Conservation (phyloP, 2,888 invertebrate species). For the Elgonia sp. region DNA sequence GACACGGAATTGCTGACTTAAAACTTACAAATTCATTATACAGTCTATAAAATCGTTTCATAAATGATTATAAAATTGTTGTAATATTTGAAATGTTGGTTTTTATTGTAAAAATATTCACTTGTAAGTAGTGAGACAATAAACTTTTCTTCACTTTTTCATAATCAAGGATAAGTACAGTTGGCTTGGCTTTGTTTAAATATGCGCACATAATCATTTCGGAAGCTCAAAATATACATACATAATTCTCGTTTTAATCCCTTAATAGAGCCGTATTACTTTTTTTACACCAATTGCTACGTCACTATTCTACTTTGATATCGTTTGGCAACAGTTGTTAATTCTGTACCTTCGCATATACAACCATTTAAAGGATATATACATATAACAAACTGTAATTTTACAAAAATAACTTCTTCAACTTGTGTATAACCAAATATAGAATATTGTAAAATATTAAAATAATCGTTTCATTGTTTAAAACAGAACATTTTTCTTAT, state of each 20-base stretch:
- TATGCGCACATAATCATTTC: conserved; percentile 79
- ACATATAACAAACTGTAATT: neutral
- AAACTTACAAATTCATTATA: too few species aligned
- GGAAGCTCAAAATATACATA: conserved; percentile 83
- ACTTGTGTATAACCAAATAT: neutral
- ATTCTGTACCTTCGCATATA: conserved; percentile 58
- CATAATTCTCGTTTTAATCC: conserved; percentile 77
- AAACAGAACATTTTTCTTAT: neutral
- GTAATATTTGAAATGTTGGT: too few species aligned
- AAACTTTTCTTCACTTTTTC: conserved; percentile 28
- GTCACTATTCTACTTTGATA: conserved; percentile 84
- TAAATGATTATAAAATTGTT: too few species aligned
- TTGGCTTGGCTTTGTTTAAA: conserved; percentile 74
- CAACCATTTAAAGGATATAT: conserved; percentile 34
- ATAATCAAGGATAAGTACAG: conserved; percentile 20
- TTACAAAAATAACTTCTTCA: neutral
- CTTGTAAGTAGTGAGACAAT: neutral
- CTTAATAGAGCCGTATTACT: conserved; percentile 79
- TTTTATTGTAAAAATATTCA: neutral
- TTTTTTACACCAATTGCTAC: conserved; percentile 83
- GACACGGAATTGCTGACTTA: too few species aligned
- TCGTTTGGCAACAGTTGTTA: conserved; percentile 83
- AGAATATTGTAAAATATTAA: conserved; percentile 11
- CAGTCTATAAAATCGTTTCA: too few species aligned
- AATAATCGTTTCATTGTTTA: neutral